Evolutionary conservation across 2,888 invertebrate species (phyloP), one percentile per base, ranked within the genome.

Genomic region (Papilio demoleus): DNA sequence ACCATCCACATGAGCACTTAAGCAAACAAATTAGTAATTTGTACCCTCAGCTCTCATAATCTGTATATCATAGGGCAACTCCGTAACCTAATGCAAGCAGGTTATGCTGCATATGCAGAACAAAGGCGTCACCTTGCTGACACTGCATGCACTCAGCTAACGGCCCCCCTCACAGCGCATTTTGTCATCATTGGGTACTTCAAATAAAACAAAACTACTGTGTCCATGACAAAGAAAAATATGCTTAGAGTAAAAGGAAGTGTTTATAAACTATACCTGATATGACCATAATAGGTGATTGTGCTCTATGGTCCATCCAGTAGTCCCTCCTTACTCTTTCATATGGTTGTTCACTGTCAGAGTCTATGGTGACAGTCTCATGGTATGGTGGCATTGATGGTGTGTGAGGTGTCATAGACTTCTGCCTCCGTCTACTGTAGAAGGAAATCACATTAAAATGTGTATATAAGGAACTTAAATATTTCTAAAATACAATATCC

Each of bases 391-490:
- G 95, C 62, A 92, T 88, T 0, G 94, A 90, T 0, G 96, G 96
- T 3, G 96, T 96, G 82, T 96, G 96, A 0, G 96, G 96, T 0
- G 96, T 96, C 62, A 87, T 81, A 0, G 93, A 92, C 73, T 90
- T 92, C 72, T 87, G 87, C 72, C 90, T 78, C 76, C 89, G 82
- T 71, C 91, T 91, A 78, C 24, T 65, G 65, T 70, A 36, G 45
- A 64, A 68, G 11, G 64, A 22, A 65, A 60, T 2, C 22, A 8
- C 4, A 31, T 36, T 6, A 62, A 31, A 31, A n/a, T n/a, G n/a
- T n/a, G n/a, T n/a, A n/a, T n/a, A n/a, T n/a, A n/a, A n/a, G n/a
- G n/a, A n/a, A n/a, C n/a, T n/a, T n/a, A n/a, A n/a, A n/a, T n/a
- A n/a, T n/a, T n/a, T n/a, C n/a, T n/a, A n/a, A n/a, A n/a, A n/a